These are phyloP conservation scores for Toxotes jaculatrix DNA, from an alignment of 2,113 vertebrate species.

Conservation along the genomic window DNA sequence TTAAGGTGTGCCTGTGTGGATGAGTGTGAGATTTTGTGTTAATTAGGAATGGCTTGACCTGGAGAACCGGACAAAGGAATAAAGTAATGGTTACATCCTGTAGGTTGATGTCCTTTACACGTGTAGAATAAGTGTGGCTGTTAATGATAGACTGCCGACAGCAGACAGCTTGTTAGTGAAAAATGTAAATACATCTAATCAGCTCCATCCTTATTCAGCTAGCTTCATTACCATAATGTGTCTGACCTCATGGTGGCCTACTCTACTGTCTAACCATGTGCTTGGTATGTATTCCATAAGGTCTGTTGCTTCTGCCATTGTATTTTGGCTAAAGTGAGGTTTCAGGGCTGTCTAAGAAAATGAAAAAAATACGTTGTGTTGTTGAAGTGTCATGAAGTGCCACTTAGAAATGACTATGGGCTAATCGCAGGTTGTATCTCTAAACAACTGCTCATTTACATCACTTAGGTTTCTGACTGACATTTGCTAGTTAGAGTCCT, in stretches of 20 bases:
- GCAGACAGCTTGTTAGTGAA: background rate
- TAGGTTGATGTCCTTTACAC: background rate
- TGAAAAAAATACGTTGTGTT: background rate
- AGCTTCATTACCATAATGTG: background rate
- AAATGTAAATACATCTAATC: background rate
- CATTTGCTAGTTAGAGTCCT: too few relatives aligned
- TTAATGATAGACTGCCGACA: background rate
- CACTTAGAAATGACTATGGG: background rate
- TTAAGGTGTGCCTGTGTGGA: background rate
- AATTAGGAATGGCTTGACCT: conserved; percentile 8
- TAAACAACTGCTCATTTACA: background rate
- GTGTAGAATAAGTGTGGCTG: background rate
- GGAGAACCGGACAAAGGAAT: background rate
- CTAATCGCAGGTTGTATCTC: background rate
- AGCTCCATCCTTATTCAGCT: conserved; percentile 1
- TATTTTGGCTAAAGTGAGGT: too few relatives aligned
- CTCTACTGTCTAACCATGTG: background rate
- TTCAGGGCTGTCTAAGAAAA: background rate
- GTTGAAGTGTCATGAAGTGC: background rate
- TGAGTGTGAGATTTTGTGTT: conserved; percentile 11
- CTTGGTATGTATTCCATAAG: background rate
- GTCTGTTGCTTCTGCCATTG: too few relatives aligned
- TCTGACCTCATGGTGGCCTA: background rate
- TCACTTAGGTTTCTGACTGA: background rate
- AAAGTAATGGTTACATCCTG: conserved; percentile 16